Conservation (phyloP, 2,113 vertebrate genomes). For the Pomatorhinus ruficollis region DNA sequence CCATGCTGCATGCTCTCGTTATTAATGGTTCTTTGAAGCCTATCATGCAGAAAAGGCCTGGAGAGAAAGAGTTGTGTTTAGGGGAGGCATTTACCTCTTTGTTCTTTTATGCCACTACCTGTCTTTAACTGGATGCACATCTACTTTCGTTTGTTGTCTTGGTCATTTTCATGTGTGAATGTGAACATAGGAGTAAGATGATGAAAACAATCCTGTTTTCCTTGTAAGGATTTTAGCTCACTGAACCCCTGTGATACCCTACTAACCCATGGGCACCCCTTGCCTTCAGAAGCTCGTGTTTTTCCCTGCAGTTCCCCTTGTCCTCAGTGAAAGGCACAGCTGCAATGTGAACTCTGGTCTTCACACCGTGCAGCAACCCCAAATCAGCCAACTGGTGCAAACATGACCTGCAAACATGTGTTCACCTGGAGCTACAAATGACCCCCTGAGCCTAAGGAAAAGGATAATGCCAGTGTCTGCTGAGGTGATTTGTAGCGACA, state of each 20-base stretch:
- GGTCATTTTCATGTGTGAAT: background rate
- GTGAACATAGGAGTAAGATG: background rate
- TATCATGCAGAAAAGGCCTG: background rate
- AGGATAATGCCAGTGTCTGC: background rate
- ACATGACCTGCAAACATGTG: background rate
- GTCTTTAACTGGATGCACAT: background rate
- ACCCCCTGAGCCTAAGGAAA: background rate
- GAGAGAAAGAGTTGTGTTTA: background rate
- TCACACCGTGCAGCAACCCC: background rate
- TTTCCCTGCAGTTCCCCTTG: background rate
- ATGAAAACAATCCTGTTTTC: background rate
- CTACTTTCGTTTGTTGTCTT: fast-evolving
- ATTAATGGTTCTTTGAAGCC: background rate
- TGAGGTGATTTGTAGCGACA: constrained; percentile 6
- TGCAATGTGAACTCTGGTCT: background rate
- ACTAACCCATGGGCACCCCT: no score
- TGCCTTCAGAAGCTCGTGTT: background rate
- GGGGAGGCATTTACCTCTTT: background rate
- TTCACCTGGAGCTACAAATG: background rate
- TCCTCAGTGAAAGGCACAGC: background rate
- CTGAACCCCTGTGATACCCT: background rate
- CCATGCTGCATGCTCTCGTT: fast-evolving
- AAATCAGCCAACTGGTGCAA: background rate
- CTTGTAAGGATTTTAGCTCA: background rate
- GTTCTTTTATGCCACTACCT: background rate